Percentiles rank a stretch among this genome's conserved stretches.
Conservation (phyloP, 1,140 invertebrate genomes). For the Aethina tumida region DNA sequence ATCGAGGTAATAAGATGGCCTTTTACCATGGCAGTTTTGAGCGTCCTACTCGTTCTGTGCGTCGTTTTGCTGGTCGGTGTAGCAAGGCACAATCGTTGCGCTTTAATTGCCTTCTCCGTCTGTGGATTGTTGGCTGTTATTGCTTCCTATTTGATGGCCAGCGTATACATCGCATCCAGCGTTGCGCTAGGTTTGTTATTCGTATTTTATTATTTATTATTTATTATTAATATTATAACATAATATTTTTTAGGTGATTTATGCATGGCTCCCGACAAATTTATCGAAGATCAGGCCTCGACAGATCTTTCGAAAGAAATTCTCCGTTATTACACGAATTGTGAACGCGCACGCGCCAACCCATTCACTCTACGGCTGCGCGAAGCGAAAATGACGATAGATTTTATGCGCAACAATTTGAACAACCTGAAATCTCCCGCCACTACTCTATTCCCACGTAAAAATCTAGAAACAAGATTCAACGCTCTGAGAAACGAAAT, state of each 20-base stretch:
- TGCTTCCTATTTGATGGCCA: slow-evolving; percentile 78
- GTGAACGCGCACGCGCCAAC: slow-evolving; percentile 65
- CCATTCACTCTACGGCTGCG: slow-evolving; percentile 66
- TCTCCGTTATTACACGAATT: slow-evolving; percentile 72
- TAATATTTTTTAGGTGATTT: slow-evolving; percentile 64
- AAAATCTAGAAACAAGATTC: slow-evolving; percentile 53
- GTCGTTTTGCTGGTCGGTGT: slow-evolving; percentile 73
- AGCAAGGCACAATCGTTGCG: slow-evolving; percentile 70
- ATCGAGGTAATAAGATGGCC: slow-evolving; percentile 64
- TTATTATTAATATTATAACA: slow-evolving; percentile 38
- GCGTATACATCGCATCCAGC: slow-evolving; percentile 58
- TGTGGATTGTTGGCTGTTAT: slow-evolving; percentile 84
- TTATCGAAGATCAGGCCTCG: slow-evolving; percentile 33
- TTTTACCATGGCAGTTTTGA: slow-evolving; percentile 65
- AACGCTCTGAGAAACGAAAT: slow-evolving; percentile 61
- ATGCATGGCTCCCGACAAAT: slow-evolving; percentile 59
- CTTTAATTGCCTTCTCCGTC: slow-evolving; percentile 73
- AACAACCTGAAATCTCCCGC: slow-evolving; percentile 50
- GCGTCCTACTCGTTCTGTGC: slow-evolving; percentile 67
- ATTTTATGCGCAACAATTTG: slow-evolving; percentile 56
- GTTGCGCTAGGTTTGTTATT: slow-evolving; percentile 63
- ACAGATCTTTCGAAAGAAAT: slow-evolving; percentile 45
- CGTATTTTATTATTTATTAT: slow-evolving; percentile 4
- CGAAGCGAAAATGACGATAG: slow-evolving; percentile 62
- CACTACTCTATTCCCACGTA: slow-evolving; percentile 12